Base-by-base conservation (phyloP, 1,140 invertebrate genomes). In the Apocrypta bakeri region DNA sequence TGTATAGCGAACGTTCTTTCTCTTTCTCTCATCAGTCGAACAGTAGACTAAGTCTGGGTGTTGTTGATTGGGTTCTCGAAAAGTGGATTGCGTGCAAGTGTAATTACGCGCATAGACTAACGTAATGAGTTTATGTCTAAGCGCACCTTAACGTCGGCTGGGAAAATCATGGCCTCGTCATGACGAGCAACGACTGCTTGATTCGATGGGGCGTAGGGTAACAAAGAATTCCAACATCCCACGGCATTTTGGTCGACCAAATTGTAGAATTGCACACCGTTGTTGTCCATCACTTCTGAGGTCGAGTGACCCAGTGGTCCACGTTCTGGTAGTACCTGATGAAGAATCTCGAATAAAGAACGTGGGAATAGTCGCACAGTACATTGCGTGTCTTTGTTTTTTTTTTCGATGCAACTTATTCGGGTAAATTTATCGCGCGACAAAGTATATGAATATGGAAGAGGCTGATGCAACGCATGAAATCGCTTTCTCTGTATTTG, bases 211-310 rank as follows among this genome's bases (percentile, higher is more conserved):
- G 92, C 92, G 76, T 95, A 95, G 0, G 95, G 94, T 72, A 94
- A 90, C 6, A 90, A 89, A 0, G 94, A 95, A 86, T 96, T 95
- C 96, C 96, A 97, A 87, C 96, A 97, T 14, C 96, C 96, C 0
- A 97, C 93, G 1, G 95, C 95, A 84, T 97, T 97, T 85, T 95
- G 95, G 88, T 97, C 96, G 72, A 97, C 94, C 66, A 97, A 91
- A 89, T 94, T 96, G 88, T 95, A 96, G 61, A 96, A 93, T 90
- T 96, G 94, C 1, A 97, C 89, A 17, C 96, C 96, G 84, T 88
- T 90, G 11, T 95, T 94, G 84, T 95, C 94, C 93, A 96, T 95
- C 3, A 96, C 93, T 81, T 94, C 93, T 0, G 96, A 87, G 0
- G 96, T 96, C 0, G 95, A 94, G 84, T 97, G 96, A 1, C 93